These are phyloP conservation scores for Ectemnius cavifrons DNA, from an alignment of 2,888 invertebrate species.

Conservation along the genomic window DNA sequence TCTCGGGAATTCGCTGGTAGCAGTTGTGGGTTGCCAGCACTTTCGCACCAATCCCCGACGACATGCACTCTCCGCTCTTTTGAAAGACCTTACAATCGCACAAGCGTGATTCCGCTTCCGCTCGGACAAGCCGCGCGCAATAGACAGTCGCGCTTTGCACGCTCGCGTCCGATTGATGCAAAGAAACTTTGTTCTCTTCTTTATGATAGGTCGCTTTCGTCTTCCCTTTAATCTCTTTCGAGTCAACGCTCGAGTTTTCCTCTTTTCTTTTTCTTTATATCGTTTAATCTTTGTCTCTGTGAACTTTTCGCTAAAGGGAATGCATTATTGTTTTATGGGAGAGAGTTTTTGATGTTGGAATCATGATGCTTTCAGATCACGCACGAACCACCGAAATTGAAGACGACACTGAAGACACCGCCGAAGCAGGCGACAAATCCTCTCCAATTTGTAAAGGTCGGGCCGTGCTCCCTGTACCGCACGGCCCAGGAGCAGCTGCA, in stretches of 20 bases:
- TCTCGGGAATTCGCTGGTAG: background rate
- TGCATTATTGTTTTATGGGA: no score
- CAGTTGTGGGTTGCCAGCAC: no score
- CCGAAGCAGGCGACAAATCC: slow-evolving; percentile 92
- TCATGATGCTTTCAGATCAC: slow-evolving; percentile 63
- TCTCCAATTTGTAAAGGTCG: slow-evolving; percentile 92
- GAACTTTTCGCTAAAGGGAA: no score
- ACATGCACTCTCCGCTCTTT: slow-evolving; percentile 2
- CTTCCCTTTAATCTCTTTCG: no score
- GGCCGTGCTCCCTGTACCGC: slow-evolving; percentile 91
- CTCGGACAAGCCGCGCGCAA: slow-evolving; percentile 19
- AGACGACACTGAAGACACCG: slow-evolving; percentile 81
- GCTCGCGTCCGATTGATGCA: background rate
- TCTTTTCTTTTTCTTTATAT: background rate
- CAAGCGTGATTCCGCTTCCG: slow-evolving; percentile 53
- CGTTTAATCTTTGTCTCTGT: no score
- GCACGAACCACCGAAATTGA: slow-evolving; percentile 76
- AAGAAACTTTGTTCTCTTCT: background rate
- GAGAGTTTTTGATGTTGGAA: background rate
- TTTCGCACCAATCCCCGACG: no score
- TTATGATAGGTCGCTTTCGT: background rate
- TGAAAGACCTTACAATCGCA: slow-evolving; percentile 32
- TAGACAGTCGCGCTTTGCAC: slow-evolving; percentile 12
- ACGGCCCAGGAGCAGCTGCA: slow-evolving; percentile 91
- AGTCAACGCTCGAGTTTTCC: background rate